phyloP scores from a whole-genome alignment of 2,797 vertebrate genomes.

The Fistularia tabacaria region DNA sequence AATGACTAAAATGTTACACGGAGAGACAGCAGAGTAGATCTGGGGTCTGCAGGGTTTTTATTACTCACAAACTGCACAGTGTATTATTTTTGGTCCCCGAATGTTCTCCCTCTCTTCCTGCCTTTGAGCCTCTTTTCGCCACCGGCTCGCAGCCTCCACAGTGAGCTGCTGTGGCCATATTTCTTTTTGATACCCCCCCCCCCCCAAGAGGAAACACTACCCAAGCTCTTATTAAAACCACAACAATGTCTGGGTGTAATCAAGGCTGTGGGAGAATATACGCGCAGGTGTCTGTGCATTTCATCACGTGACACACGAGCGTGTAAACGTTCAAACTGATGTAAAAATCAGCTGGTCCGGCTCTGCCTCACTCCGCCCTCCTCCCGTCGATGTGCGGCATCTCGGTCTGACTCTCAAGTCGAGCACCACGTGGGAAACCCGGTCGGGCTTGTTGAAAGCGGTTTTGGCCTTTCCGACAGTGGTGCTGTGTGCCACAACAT shows the following conservation, averaged over 20 bases:
- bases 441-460: slow-evolving; percentile 43
- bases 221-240: slow-evolving; percentile 43
- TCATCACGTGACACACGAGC: no score
- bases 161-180: slow-evolving; percentile 35
- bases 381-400: no score
- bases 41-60: slow-evolving; percentile 30
- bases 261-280: slow-evolving; percentile 27
- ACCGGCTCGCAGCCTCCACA: slow-evolving; percentile 25
- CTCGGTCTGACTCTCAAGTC: slow-evolving; percentile 17
- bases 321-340: slow-evolving; percentile 28
- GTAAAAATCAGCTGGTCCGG: slow-evolving; percentile 59
- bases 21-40: slow-evolving; percentile 9
- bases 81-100: slow-evolving; percentile 50
- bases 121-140: slow-evolving; percentile 44
- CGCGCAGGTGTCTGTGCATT: slow-evolving; percentile 44
- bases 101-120: slow-evolving; percentile 67
- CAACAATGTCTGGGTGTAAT: slow-evolving; percentile 43
- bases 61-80: slow-evolving; percentile 25
- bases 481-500: slow-evolving; percentile 11
- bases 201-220: slow-evolving; percentile 42
- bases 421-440: slow-evolving; percentile 51
- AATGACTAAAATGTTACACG: slow-evolving; percentile 28
- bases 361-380: slow-evolving; percentile 15
- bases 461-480: slow-evolving; percentile 41
- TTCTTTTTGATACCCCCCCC: slow-evolving; percentile 33